phyloP scores from a whole-genome alignment of 2,888 invertebrate species.

The Ormyrus thymus region DNA sequence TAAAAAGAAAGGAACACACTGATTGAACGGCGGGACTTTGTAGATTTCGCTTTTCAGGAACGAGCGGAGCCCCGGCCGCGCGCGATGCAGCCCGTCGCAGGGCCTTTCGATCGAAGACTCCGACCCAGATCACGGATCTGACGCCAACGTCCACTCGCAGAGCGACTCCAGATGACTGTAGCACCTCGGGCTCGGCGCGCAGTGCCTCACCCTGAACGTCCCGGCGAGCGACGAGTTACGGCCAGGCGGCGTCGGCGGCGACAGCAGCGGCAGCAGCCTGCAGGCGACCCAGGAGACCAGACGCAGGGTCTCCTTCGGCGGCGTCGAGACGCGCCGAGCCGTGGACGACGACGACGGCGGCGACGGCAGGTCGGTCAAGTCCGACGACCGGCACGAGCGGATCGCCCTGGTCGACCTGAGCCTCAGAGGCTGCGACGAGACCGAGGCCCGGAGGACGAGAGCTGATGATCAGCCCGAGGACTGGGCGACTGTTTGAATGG shows the following conservation, averaged over 20 bases:
- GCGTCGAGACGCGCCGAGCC: slow-evolving; percentile 31
- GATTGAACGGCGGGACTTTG: slow-evolving; percentile 52
- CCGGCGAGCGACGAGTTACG: background rate
- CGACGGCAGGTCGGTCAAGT: no score
- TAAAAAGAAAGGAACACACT: background rate
- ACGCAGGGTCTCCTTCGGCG: slow-evolving; percentile 46
- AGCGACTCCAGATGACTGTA: slow-evolving; percentile 73
- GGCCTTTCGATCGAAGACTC: slow-evolving; percentile 72
- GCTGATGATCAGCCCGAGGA: background rate
- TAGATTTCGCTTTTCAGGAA: slow-evolving; percentile 64
- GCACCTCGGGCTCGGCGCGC: slow-evolving; percentile 65
- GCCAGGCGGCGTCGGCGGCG: background rate
- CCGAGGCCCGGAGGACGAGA: background rate
- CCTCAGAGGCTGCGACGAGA: background rate
- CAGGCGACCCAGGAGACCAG: background rate
- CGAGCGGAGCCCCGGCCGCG: slow-evolving; percentile 69
- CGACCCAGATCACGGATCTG: slow-evolving; percentile 67
- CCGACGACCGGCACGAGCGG: background rate
- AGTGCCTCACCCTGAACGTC: slow-evolving; percentile 49
- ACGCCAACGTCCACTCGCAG: slow-evolving; percentile 69
- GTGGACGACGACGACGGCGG: background rate
- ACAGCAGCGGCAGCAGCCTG: no score
- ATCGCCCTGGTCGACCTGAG: slow-evolving; percentile 12
- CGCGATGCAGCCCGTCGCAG: slow-evolving; percentile 66
- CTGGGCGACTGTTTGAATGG: background rate